Evolutionary conservation across 2,797 vertebrate species (phyloP), one percentile per base, ranked within the genome.

Genomic region (Chrosomus eos): DNA sequence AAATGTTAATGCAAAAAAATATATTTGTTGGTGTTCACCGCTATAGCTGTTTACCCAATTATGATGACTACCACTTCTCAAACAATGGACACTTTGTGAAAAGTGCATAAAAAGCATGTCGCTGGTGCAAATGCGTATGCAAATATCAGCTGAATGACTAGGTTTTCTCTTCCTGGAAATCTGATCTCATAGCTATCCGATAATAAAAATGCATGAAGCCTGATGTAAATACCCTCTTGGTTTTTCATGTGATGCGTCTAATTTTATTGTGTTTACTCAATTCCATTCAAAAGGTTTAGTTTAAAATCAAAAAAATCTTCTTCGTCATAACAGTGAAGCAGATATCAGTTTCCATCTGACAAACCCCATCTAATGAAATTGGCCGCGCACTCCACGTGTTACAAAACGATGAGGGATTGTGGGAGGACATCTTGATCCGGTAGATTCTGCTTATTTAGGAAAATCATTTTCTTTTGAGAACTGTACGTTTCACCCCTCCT

Each of bases 401-500:
- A 77, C 82, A 55, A 67, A 83, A 83, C n/a, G 45, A 77, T 77
- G 73, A 48, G 53, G 40, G 38, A 62, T 72, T 79, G 66, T 78
- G 75, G 38, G 79, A 64, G 73, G 78, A 89, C 87, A 87, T 88
- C 66, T 84, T 76, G 67, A 87, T 75, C 31, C 75, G 53, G 80
- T 82, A 83, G 86, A 86, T 85, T 85, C 53, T 48, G 87, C 43
- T 40, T 82, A 60, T 87, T 88, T 88, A 71, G 81, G 82, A 86
- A 83, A 74, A 86, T 84, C 9, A 75, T 88, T 83, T 88, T 85
- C 71, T 84, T 85, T 84, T 84, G 81, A 90, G 83, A 87, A 89
- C 84, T 85, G 86, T 88, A 88, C 67, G 28, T 77, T 83, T 68
- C 87, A 81, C 77, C 88, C 87, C 64, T 88, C 82, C 71, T 79